Conservation (phyloP, 1,140 invertebrate species). For the Drosophila truncata region DNA sequence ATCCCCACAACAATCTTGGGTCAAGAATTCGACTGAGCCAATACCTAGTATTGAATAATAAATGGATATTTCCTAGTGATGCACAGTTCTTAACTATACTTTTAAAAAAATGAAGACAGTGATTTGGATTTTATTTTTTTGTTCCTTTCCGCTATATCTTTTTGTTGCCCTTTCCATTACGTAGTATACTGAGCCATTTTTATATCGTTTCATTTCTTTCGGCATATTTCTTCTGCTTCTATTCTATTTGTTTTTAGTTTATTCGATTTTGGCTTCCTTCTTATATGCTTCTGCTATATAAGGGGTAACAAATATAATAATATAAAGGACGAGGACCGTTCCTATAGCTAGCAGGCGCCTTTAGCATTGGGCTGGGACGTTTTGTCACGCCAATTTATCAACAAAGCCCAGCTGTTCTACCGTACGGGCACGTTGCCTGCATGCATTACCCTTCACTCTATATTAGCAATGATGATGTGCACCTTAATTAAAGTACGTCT, state of each 20-base stretch:
- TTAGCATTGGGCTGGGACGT: conserved; percentile 52
- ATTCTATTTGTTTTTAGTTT: neutral
- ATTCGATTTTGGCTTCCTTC: neutral
- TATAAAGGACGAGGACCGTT: conserved; percentile 37
- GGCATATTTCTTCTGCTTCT: too few relatives aligned
- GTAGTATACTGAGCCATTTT: too few relatives aligned
- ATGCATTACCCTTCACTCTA: conserved; percentile 49
- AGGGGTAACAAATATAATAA: conserved; percentile 48
- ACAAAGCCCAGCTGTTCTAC: conserved; percentile 66
- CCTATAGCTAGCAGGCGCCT: conserved; percentile 54
- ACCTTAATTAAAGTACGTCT: conserved; percentile 65
- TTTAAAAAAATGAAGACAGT: neutral
- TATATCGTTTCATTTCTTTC: neutral
- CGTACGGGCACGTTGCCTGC: conserved; percentile 36
- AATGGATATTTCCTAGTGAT: neutral
- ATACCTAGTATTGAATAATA: conserved; percentile 11
- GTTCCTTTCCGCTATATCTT: neutral
- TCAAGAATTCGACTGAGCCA: conserved; percentile 1
- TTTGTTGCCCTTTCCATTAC: too few relatives aligned
- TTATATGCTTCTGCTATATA: neutral
- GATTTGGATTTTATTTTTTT: neutral
- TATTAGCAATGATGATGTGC: conserved; percentile 42
- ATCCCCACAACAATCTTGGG: conserved; percentile 16
- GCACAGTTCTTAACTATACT: neutral
- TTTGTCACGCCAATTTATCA: conserved; percentile 65